Conservation (phyloP, 2,888 invertebrate genomes). For the Trisateles emortualis region DNA sequence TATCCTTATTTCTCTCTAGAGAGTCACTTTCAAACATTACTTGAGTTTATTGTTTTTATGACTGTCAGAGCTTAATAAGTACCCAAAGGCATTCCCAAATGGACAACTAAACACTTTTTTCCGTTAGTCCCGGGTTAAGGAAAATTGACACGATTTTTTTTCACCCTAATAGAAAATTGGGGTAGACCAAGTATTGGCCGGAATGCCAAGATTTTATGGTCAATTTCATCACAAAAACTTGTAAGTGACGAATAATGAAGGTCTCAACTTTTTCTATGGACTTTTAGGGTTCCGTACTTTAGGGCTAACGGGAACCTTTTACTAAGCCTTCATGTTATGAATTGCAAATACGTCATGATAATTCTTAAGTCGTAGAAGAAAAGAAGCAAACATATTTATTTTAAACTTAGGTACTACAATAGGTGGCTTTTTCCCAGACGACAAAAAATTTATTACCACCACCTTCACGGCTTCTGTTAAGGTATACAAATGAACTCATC, state of each 20-base stretch:
- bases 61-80: background rate
- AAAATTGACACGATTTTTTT: constrained; percentile 42
- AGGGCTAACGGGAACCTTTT: too few relatives aligned
- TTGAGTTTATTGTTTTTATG: background rate
- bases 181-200: constrained; percentile 27
- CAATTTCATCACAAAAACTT: constrained; percentile 47
- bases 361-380: too few relatives aligned
- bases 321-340: too few relatives aligned
- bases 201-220: constrained; percentile 32
- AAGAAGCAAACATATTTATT: too few relatives aligned
- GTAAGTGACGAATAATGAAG: constrained; percentile 36
- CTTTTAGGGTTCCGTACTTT: too few relatives aligned
- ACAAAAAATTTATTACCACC: too few relatives aligned
- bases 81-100: background rate
- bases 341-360: too few relatives aligned
- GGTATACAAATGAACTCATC: too few relatives aligned
- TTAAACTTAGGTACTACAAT: too few relatives aligned
- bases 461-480: too few relatives aligned
- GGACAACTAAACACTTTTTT: background rate
- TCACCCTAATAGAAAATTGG: constrained; percentile 45
- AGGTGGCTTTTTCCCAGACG: too few relatives aligned
- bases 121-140: background rate
- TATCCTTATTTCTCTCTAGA: background rate
- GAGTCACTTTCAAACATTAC: background rate
- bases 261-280: constrained; percentile 24